Conservation (phyloP, 2,797 vertebrate species). For the Acanthopagrus latus region DNA sequence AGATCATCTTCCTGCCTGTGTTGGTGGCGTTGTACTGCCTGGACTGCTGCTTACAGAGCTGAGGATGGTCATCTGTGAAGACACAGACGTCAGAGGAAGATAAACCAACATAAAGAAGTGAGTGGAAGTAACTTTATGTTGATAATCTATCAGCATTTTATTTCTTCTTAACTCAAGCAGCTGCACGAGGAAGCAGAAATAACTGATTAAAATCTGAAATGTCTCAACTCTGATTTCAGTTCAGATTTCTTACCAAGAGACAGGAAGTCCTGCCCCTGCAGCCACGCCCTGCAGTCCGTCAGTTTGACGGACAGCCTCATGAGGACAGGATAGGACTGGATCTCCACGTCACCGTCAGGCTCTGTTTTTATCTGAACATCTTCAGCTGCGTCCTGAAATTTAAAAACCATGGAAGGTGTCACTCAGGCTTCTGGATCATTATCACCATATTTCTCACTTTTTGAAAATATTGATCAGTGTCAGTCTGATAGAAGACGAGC, state of each 20-base stretch:
- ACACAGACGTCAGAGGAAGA: neutral
- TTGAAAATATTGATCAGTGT: no score
- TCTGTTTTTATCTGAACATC: constrained; percentile 54
- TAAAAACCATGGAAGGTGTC: no score
- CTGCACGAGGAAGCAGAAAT: neutral
- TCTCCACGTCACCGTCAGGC: constrained; percentile 51
- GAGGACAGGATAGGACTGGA: constrained; percentile 41
- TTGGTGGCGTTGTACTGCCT: neutral
- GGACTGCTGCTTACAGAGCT: neutral
- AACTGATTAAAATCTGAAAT: neutral
- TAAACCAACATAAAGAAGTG: neutral
- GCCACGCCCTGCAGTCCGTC: constrained; percentile 63
- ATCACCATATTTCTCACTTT: no score
- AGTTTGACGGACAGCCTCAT: constrained; percentile 59
- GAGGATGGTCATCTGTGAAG: constrained; percentile 43
- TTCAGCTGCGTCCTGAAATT: constrained; percentile 19
- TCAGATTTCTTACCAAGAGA: constrained; percentile 46
- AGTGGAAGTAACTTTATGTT: no score
- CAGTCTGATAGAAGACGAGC: no score
- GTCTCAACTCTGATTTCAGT: no score
- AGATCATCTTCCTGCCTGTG: constrained; percentile 64
- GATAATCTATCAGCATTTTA: neutral
- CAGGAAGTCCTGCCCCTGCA: constrained; percentile 69
- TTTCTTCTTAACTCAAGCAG: neutral
- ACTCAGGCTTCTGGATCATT: no score